A percentile compares a stretch with the other conserved stretches of the same genome.
These are phyloP conservation scores for Baryphthengus martii DNA, from an alignment of 2,113 vertebrate species.

Conservation along the genomic window DNA sequence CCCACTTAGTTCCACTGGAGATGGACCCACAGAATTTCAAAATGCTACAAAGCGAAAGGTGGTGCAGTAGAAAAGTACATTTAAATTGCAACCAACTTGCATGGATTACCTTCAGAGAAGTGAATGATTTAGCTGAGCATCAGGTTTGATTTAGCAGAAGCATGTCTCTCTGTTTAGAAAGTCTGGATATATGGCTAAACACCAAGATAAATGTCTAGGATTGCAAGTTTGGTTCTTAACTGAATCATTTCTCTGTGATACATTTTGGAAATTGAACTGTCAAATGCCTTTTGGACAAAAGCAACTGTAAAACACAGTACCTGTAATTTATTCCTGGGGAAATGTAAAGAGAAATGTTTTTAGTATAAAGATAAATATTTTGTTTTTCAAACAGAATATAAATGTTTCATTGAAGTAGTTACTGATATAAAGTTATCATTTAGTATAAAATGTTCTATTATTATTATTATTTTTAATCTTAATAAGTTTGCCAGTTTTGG, in stretches of 20 bases:
- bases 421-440: neutral
- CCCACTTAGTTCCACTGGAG: neutral
- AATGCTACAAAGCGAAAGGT: neutral
- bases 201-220: neutral
- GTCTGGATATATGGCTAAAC: neutral
- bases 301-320: neutral
- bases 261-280: neutral
- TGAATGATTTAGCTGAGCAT: neutral
- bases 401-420: neutral
- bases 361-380: too few relatives aligned
- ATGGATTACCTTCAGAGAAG: neutral
- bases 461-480: neutral
- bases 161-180: neutral
- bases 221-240: rapidly evolving
- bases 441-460: neutral
- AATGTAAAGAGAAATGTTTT: neutral
- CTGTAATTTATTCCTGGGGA: neutral
- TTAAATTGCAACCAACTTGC: neutral
- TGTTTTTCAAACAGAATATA: neutral
- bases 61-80: neutral
- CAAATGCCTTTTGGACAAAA: neutral
- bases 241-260: neutral
- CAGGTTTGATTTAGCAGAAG: neutral
- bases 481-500: neutral
- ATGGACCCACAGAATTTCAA: neutral